Evolutionary conservation across 2,113 vertebrate genomes (phyloP).

Genomic region (Aspidoscelis tigris): DNA sequence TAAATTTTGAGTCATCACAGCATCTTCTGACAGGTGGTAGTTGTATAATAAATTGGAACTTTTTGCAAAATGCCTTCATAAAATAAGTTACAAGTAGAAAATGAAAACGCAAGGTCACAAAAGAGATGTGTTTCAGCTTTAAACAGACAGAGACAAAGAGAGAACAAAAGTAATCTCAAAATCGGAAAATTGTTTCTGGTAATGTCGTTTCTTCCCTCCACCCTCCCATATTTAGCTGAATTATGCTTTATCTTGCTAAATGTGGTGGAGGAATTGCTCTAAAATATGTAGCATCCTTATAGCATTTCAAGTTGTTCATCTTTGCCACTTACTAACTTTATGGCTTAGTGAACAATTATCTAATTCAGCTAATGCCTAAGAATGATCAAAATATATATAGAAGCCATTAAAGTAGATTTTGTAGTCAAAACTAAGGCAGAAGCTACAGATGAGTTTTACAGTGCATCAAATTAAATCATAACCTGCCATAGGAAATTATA

Average conservation of each 20-base stretch:
- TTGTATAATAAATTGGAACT: conserved; percentile 35
- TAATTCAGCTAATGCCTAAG: neutral
- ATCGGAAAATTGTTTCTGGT: neutral
- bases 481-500: too few relatives aligned
- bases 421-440: too few relatives aligned
- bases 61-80: conserved; percentile 23
- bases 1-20: conserved; percentile 10
- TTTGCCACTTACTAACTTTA: neutral
- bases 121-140: conserved; percentile 25
- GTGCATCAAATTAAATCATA: too few relatives aligned
- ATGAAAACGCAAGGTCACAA: conserved; percentile 18
- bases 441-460: too few relatives aligned
- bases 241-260: neutral
- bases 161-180: neutral
- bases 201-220: neutral
- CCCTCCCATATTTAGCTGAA: neutral
- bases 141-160: neutral
- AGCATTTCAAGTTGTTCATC: neutral
- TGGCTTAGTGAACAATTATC: neutral
- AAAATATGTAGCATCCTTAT: neutral
- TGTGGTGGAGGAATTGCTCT: neutral
- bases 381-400: neutral
- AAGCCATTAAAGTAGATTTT: too few relatives aligned
- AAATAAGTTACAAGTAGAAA: conserved; percentile 41
- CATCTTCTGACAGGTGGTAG: conserved; percentile 16